Evolutionary conservation across 2,113 vertebrate species (phyloP), one percentile per base, ranked within the genome.

Genomic region (Corydoras maculifer): DNA sequence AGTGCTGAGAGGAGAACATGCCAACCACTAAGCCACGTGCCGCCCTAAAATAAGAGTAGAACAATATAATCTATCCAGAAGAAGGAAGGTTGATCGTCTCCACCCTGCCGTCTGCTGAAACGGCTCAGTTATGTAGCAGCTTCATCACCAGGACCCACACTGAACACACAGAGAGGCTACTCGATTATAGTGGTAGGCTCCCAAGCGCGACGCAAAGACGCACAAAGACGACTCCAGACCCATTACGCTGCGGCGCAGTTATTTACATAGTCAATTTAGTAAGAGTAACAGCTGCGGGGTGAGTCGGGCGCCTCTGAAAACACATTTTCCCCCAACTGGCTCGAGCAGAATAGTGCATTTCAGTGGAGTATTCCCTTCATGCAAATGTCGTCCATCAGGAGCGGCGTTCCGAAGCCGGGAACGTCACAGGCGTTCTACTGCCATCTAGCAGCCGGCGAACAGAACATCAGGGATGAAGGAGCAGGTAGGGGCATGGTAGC

Each of bases 381-480:
- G 85, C 86, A 87, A 88, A 89, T 84, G 81, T 67, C 75, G 84
- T 86, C 84, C 82, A 84, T 86, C 83, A 82, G 81, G 78, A 80
- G 77, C 75, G 43, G 65, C 83, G 78, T 81, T 76, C 69, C 76
- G 69, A 66, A 59, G 49, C 2, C 14, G 12, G 29, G 50, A 69
- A 65, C 35, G 77, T 80, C 50, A 31, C 71, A 83, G 74, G 72
- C 78, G 73, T 68, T 81, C 81, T 86, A 87, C 83, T 88, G 87
- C 87, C 90, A 84, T 83, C 90, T 84, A 69, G 75, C 82, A 88
- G 84, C 53, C 30, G 25, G 12, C 7, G 35, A 10, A 14, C 35
- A 35, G n/a, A 69, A 43, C 31, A 12, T n/a, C 8, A n/a, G 18
- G 18, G 18, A 25, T 25, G 18, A 25, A 25, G 18, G 18, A 25